A percentile compares a stretch with the other conserved stretches of the same genome.
phyloP scores from a whole-genome alignment of 2,797 vertebrate genomes.

The Sebastolobus altivelis region DNA sequence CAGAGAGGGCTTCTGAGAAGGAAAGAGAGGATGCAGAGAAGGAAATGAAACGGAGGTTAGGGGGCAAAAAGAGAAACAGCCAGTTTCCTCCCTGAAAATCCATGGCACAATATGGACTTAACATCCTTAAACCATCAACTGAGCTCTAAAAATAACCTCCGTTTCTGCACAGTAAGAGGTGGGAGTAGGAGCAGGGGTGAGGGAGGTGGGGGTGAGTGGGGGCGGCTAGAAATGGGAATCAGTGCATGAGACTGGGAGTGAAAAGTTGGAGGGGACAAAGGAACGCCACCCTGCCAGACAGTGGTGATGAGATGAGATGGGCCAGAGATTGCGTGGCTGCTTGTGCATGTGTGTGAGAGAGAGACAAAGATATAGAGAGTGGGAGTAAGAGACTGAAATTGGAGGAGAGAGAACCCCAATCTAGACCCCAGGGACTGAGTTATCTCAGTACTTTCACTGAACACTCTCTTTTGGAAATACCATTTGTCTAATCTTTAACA shows the following conservation, averaged over 20 bases:
- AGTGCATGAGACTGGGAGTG: conserved; percentile 37
- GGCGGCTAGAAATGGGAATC: conserved; percentile 49
- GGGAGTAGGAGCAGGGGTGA: conserved; percentile 51
- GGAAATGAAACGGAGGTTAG: conserved; percentile 75
- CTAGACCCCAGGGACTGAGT: background rate
- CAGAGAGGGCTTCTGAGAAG: conserved; percentile 45
- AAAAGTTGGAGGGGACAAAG: conserved; percentile 64
- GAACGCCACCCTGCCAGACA: conserved; percentile 46
- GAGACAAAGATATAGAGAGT: conserved; percentile 28
- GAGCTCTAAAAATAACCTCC: conserved; percentile 83
- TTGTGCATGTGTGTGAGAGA: conserved; percentile 17
- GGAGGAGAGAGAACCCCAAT: conserved; percentile 8
- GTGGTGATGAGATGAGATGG: conserved; percentile 39
- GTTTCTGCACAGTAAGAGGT: conserved; percentile 70
- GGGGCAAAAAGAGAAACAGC: conserved; percentile 70
- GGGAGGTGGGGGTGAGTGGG: conserved; percentile 57
- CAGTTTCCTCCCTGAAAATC: conserved; percentile 83
- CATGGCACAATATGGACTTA: conserved; percentile 76
- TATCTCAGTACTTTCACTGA: background rate
- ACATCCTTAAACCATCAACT: conserved; percentile 84
- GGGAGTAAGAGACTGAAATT: conserved; percentile 43
- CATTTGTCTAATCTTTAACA: background rate
- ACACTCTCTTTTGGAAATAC: conserved; percentile 7
- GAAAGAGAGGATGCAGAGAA: conserved; percentile 67
- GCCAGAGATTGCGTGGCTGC: conserved; percentile 41